Base-by-base conservation (phyloP, 1,140 invertebrate genomes). In the Camponotus floridanus region DNA sequence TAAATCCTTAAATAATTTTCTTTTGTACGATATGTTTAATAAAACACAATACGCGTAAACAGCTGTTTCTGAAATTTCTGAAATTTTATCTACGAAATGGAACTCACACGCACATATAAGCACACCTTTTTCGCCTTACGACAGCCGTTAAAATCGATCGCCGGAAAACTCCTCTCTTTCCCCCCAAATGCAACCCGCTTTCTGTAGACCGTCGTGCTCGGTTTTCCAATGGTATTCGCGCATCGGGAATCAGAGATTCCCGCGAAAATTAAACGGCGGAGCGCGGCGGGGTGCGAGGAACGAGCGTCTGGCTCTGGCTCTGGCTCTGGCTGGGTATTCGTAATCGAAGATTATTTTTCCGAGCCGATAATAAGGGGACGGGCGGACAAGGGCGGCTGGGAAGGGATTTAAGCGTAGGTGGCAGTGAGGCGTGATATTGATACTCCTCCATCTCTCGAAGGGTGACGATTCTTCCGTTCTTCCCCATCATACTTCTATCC, bases 361-460 rank as follows among this genome's bases (percentile, higher is more conserved):
- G 65, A 88, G 80, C 85, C 89, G 91, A 93, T 92, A 93, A 93
- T 93, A 93, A 92, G 91, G 15, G 85, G 79, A 88, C 21, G 76
- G 67, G 48, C 84, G 84, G 71, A 87, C 61, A 79, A 70, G 76
- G 86, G 73, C 21, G 86, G 79, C 55, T 67, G 59, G 61, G 85
- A 70, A 83, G 89, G 79, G 86, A 90, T 87, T 88, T 71, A 87
- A 86, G 85, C 85, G 64, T 85, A 88, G 87, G 76, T 81, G 86
- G 91, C 92, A 93, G 88, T 90, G 92, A 92, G 91, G 92, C 92
- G 92, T 92, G 92, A 93, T 93, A 93, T 93, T 93, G 92, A 93
- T 93, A 92, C 92, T 92, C 91, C 86, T 92, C 89, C 91, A 88
- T 92, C 89, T 93, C 87, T 88, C 62, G 84, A 91, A 84, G 92